Base-by-base conservation (phyloP, 2,113 vertebrate genomes). In the Holacanthus passer region DNA sequence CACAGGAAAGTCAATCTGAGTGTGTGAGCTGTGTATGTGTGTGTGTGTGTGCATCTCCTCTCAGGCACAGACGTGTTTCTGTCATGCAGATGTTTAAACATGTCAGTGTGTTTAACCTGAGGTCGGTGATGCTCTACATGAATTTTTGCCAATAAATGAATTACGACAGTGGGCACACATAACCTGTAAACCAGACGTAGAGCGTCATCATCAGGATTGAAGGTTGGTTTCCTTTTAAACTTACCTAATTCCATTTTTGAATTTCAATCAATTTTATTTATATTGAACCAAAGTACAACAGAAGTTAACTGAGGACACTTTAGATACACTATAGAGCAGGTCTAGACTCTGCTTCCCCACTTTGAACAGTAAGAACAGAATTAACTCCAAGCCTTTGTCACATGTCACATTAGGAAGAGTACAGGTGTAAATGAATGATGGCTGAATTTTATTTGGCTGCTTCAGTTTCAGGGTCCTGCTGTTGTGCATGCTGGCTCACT, bases 21-120 rank as follows among this genome's bases (percentile, higher is more conserved):
- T 32, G 65, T 48, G 48, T 53, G 58, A 3, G 71, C 50, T 20
- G 63, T 11, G 14, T 29, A 27, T 37, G 64, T 68, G 22, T 27
- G 19, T 37, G 41, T 27, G 35, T 29, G 53, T n/a, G 43, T 43
- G 20, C 32, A 0, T 35, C 16, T 62, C 22, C 7, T 35, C 41
- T 3, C 0, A 47, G 31, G 22, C 24, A 82, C 53, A 52, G 53
- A 41, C 13, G 0, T 12, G 0, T 67, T 59, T 53, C 48, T 65
- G 56, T 62, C 60, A 27, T 56, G 60, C 32, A 39, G 27, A 63
- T 69, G 52, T 73, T 17, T 63, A 20, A 41, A 59, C 22, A 66
- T 35, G 47, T 7, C 16, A 4, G 12, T 64, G 20, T 67, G 50
- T 56, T 75, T 47, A 52, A 48, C 20, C 53, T 56, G 22, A 32